A percentile compares a stretch with the other conserved stretches of the same genome.
Evolutionary conservation across 2,113 vertebrate species (phyloP).

Genomic region (Pygathrix nemaeus): DNA sequence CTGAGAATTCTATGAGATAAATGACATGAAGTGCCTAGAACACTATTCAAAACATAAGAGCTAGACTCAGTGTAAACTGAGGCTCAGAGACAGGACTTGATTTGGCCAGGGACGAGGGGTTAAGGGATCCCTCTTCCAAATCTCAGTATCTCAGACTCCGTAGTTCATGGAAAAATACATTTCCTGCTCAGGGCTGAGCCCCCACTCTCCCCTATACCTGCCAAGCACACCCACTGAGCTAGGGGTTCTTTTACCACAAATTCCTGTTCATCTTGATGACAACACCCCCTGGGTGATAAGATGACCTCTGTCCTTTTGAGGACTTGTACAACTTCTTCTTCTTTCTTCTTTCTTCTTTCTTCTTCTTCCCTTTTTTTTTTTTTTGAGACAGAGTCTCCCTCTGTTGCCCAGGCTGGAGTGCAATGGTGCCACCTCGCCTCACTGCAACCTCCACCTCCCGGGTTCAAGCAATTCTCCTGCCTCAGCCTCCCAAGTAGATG

Average conservation of each 20-base stretch:
- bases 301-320: not conserved
- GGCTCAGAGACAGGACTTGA: not conserved
- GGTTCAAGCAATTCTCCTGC: no score
- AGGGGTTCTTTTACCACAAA: not conserved
- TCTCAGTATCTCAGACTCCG: not conserved
- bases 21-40: not conserved
- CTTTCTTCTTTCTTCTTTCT: no score
- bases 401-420: no score
- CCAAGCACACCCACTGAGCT: not conserved
- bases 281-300: not conserved
- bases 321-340: not conserved
- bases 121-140: not conserved
- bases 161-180: not conserved
- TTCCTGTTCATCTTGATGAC: not conserved
- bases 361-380: no score
- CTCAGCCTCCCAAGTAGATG: no score
- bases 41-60: not conserved
- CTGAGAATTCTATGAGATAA: not conserved
- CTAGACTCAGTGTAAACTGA: not conserved
- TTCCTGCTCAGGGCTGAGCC: not conserved
- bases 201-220: not conserved
- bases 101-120: not conserved
- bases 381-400: no score
- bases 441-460: no score
- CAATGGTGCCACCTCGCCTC: no score